Percentiles rank a stretch among this genome's conserved stretches.
Conservation (phyloP, 1,140 invertebrate genomes). For the Ceratosolen solmsi region DNA sequence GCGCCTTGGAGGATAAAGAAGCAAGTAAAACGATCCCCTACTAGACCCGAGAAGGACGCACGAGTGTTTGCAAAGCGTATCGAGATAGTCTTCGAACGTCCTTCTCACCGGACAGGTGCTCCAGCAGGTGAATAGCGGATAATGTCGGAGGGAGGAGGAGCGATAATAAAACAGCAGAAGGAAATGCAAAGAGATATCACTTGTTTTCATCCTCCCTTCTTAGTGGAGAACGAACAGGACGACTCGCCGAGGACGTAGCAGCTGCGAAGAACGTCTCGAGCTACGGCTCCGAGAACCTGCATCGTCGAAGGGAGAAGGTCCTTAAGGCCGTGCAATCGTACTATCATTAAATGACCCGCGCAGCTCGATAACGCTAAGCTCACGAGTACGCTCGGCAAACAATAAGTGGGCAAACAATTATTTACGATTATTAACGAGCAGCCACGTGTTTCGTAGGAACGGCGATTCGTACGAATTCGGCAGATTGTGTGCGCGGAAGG, state of each 20-base stretch:
- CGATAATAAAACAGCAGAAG: background rate
- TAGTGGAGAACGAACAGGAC: background rate
- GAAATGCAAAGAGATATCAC: background rate
- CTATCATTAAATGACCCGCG: too few relatives aligned
- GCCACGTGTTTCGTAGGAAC: too few relatives aligned
- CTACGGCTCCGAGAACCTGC: background rate
- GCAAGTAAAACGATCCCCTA: constrained; percentile 41
- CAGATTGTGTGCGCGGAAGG: too few relatives aligned
- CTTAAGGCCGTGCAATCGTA: too few relatives aligned
- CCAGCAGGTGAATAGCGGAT: constrained; percentile 25
- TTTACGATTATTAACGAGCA: too few relatives aligned
- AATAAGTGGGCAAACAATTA: too few relatives aligned
- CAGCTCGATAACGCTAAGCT: too few relatives aligned
- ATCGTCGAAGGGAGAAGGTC: background rate
- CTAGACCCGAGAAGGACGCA: constrained; percentile 5
- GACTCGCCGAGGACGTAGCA: background rate
- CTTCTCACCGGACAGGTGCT: constrained; percentile 34
- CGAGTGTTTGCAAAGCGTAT: constrained; percentile 40
- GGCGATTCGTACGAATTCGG: too few relatives aligned
- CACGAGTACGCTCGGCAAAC: too few relatives aligned
- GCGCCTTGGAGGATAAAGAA: constrained; percentile 30
- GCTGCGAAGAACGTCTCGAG: too few relatives aligned
- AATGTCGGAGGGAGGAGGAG: background rate
- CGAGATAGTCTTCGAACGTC: constrained; percentile 15
- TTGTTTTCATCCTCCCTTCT: background rate